Conservation (phyloP, 2,888 invertebrate species). For the Drosophila algonquin region DNA sequence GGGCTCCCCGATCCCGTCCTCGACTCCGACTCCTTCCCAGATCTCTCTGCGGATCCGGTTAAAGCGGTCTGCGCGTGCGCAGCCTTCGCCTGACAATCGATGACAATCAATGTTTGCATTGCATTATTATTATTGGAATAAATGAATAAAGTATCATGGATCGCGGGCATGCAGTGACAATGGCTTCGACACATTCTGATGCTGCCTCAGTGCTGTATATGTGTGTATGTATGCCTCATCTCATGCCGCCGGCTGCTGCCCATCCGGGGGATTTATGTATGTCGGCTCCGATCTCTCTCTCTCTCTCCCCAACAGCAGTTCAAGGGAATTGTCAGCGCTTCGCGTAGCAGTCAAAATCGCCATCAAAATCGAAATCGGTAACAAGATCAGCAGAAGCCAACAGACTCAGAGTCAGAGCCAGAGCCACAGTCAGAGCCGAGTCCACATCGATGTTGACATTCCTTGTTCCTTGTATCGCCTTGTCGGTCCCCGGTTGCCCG, state of each 20-base stretch:
- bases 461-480: slow-evolving; percentile 34
- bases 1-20: slow-evolving; percentile 5
- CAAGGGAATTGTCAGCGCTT: slow-evolving; percentile 80
- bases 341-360: slow-evolving; percentile 78
- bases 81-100: slow-evolving; percentile 74
- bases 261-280: slow-evolving; percentile 67
- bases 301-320: slow-evolving; percentile 53
- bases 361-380: slow-evolving; percentile 81
- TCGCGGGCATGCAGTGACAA: slow-evolving; percentile 79
- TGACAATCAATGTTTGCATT: slow-evolving; percentile 83
- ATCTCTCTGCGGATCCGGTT: slow-evolving; percentile 6
- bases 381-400: slow-evolving; percentile 75
- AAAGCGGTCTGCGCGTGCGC: slow-evolving; percentile 64
- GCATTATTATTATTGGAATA: slow-evolving; percentile 83
- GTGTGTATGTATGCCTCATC: background rate
- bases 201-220: slow-evolving; percentile 22
- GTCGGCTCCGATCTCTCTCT: slow-evolving; percentile 12
- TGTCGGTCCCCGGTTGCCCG: slow-evolving; percentile 7
- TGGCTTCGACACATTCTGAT: slow-evolving; percentile 65
- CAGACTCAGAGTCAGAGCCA: slow-evolving; percentile 9
- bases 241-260: slow-evolving; percentile 4
- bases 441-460: slow-evolving; percentile 54
- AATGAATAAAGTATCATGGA: slow-evolving; percentile 81
- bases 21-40: background rate
- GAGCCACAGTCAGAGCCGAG: background rate